Base-by-base conservation (phyloP, 2,113 vertebrate genomes). In the Chamaetylas fuelleborni region DNA sequence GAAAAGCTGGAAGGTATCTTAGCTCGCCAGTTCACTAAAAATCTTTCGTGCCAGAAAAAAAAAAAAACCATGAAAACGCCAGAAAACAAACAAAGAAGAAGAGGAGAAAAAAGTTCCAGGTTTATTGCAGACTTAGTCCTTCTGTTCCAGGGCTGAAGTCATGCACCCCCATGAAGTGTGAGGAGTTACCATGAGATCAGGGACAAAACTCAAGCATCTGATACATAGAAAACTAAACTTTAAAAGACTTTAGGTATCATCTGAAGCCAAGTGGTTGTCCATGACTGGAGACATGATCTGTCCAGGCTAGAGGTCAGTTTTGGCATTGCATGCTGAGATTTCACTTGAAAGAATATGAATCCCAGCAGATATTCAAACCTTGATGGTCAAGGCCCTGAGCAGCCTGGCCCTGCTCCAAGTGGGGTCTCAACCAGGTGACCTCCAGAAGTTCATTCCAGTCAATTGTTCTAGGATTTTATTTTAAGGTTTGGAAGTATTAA, bases 151-250 rank as follows among this genome's bases (percentile, higher is more conserved):
- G 23, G 34, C 53, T 76, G 53, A 48, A 67, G 19, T 76, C 11
- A 20, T 4, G 1, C 14, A 47, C 11, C 22, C 14, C 26, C 23
- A 5, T 4, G 16, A 20, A 16, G 5, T n/a, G 7, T 1, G 18
- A 74, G 45, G 61, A 47, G n/a, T 33, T 45, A 29, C 19, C 20
- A 25, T 3, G 14, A 85, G 40, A 24, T 43, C 58, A 72, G 6
- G 31, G 13, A 56, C 38, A 69, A 61, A 54, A 26, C 19, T 58
- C 31, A 40, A 36, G 31, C 25, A 42, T 2, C 24, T 4, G 13
- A 82, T 8, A 34, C 25, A 85, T 11, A 60, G 62, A 80, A n/a
- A 42, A 51, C 5, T 60, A 7, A 36, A 48, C 14, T 81, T 73
- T 14, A 33, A 43, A 73, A 20, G 5, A 28, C 42, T 61, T 82